Evolutionary conservation across 2,113 vertebrate species (phyloP), one percentile per base, ranked within the genome.

Genomic region (Uropsilus gracilis): DNA sequence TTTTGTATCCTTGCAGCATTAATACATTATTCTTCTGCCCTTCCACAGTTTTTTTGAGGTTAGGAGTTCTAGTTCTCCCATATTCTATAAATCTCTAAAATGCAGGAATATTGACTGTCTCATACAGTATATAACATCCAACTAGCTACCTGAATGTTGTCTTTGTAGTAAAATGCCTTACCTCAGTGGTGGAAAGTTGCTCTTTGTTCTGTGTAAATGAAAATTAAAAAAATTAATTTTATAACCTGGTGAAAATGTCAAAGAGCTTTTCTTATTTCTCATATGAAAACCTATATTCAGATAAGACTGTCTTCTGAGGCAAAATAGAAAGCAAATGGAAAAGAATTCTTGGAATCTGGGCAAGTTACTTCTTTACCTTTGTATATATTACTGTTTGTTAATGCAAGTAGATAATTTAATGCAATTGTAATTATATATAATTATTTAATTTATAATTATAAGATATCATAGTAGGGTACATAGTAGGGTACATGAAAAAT

Each of bases 311-410:
- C 90, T 72, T 44, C 22, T 84, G 37, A 90, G 81, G 83, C 48
- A 83, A 82, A 89, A 28, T 92, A 69, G 63, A 73, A 95, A 24
- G 34, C 8, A 61, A 5, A 28, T 92, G 76, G 63, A 73, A 95
- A 24, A 42, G 10, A 61, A 5, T 78, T 61, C 12, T 77, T 86
- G 10, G 28, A 91, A 37, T 3, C 59, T 91, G 14, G 24, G 11
- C 48, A 89, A 91, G 9, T 64, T 39, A 50, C 14, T 71, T 80
- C 14, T 32, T 81, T 85, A 4, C 14, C 85, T 39, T 83, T 89
- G 53, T 63, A 68, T 59, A 86, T 17, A 87, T 53, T 55, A 50
- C 9, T 16, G 34, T 64, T 34, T 59, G 86, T 55, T 53, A 48
- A 6, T 68, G 30, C 14, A 53, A 53, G 18, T 53, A 53, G 50